A percentile compares a stretch with the other conserved stretches of the same genome.
Conservation (phyloP, 2,888 invertebrate genomes). For the Hypolimnas misippus region DNA sequence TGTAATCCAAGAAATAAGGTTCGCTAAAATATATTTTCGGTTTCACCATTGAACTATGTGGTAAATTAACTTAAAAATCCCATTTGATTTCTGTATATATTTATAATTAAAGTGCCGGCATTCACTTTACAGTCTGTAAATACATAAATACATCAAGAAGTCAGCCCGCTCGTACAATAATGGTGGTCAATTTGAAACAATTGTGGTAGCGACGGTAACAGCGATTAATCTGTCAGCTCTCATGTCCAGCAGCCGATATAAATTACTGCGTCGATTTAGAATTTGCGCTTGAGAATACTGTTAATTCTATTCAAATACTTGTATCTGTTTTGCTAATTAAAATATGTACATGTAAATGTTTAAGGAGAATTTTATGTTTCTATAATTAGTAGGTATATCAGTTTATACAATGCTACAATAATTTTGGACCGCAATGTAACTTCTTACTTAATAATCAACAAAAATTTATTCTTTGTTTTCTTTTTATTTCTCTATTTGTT, state of each 20-base stretch:
- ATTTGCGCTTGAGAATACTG: constrained; percentile 9
- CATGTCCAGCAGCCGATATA: constrained; percentile 25
- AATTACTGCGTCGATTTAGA: constrained; percentile 21
- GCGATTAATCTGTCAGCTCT: constrained; percentile 38
- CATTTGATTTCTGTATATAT: no score
- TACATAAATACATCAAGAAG: constrained; percentile 35
- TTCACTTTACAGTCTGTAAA: constrained; percentile 18
- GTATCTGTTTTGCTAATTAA: background rate
- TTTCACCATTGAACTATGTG: no score
- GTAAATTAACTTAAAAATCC: no score
- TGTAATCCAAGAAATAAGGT: no score
- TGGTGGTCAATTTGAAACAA: constrained; percentile 41
- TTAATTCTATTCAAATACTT: constrained; percentile 17
- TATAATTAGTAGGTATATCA: background rate
- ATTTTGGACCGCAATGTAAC: no score
- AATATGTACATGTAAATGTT: background rate
- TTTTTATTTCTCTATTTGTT: no score
- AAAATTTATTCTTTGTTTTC: no score
- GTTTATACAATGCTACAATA: no score
- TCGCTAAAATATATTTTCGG: no score
- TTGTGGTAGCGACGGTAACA: constrained; percentile 36
- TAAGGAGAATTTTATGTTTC: background rate
- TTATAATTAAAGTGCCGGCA: constrained; percentile 6
- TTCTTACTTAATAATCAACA: no score
- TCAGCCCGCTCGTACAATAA: constrained; percentile 41